Evolutionary conservation across 2,888 invertebrate species (phyloP).

Genomic region (Tenthredo notha): DNA sequence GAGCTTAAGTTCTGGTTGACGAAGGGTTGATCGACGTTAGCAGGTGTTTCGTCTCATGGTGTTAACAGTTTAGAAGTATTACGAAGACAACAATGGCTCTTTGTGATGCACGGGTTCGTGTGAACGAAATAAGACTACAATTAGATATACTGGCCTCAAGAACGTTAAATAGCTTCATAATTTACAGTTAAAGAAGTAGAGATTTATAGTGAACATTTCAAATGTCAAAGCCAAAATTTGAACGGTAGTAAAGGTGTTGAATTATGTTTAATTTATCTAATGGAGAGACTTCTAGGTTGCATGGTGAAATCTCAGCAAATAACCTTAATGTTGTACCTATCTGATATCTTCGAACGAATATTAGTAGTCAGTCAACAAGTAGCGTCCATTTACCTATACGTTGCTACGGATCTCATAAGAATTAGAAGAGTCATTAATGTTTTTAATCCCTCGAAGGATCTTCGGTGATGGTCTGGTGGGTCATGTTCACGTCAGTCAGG

Average conservation of each 20-base stretch:
- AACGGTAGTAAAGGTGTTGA: background rate
- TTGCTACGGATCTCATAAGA: background rate
- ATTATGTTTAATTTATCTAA: background rate
- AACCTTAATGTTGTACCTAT: background rate
- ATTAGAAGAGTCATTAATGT: slow-evolving; percentile 45
- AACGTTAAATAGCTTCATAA: background rate
- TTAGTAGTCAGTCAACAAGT: background rate
- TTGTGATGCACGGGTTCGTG: slow-evolving; percentile 26
- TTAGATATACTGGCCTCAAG: slow-evolving; percentile 1
- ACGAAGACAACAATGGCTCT: slow-evolving; percentile 16
- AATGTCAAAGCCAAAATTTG: background rate
- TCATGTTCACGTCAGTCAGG: slow-evolving; percentile 46
- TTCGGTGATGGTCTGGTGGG: slow-evolving; percentile 38
- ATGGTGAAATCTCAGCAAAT: background rate
- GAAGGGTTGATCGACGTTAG: slow-evolving; percentile 22
- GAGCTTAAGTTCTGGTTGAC: slow-evolving; percentile 3
- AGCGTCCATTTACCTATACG: background rate
- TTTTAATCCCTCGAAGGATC: slow-evolving; percentile 22
- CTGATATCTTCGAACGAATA: background rate
- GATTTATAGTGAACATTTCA: background rate
- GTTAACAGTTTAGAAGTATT: background rate
- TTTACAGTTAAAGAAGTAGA: slow-evolving; percentile 9
- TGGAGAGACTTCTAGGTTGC: background rate
- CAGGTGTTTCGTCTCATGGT: background rate
- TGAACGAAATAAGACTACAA: slow-evolving; percentile 23